Evolutionary conservation across 1,140 invertebrate genomes (phyloP), one percentile per base, ranked within the genome.

Genomic region (Drosophila oshimai): DNA sequence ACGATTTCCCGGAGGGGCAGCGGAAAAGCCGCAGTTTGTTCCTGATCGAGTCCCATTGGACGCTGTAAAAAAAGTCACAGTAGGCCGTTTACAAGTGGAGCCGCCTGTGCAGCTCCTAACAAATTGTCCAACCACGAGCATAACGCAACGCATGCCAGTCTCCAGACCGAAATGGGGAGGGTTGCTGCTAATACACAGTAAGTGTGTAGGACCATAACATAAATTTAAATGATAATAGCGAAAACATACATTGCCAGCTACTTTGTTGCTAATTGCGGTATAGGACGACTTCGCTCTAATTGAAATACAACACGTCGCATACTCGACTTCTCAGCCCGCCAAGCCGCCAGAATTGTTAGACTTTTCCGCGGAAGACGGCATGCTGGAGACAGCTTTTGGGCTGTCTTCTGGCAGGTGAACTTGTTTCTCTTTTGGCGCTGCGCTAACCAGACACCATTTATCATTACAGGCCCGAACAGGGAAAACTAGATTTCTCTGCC

Each of bases 171-270:
- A 4, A 17, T 18, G 28, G n/a, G 28, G 41, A 24, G 6, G 55
- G 57, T 58, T 33, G 18, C 64, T 31, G 51, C 57, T 50, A 60
- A 80, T 54, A 65, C 57, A 41, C 28, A 18, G 31, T 26, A 47
- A 37, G 24, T 51, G 74, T 72, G 55, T 65, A 76, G 65, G 41
- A 76, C 29, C 71, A 81, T 61, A 75, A 73, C 78, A 83, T 83
- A 83, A 83, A 83, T 83, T 83, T 83, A 77, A 83, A 83, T 83
- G 78, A 83, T 83, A 83, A 83, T 83, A 77, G 78, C 73, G 61
- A 83, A 83, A 83, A 83, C 78, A 83, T 69, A 81, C 78, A 83
- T 83, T 69, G 69, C 45, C 68, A 83, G 73, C 64, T 83, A 83
- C 78, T 77, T 83, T 83, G 78, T 83, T 74, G 78, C 78, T 83